These are phyloP conservation scores for Aphelenchoides besseyi DNA, from an alignment of 1,140 invertebrate species.

Conservation along the genomic window DNA sequence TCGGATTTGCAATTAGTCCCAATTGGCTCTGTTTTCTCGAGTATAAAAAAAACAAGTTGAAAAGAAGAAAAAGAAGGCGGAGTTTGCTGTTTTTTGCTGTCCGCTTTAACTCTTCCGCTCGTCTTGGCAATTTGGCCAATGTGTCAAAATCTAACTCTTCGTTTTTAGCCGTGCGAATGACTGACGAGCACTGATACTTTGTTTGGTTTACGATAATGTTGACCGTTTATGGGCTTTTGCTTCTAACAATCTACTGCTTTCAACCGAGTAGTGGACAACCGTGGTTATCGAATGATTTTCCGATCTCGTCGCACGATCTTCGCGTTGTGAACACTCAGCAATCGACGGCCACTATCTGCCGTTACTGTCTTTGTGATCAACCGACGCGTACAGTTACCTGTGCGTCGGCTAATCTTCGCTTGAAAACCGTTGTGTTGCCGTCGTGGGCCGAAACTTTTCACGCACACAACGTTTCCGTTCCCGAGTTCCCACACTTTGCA, in stretches of 20 bases:
- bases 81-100: neutral
- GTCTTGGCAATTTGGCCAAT: neutral
- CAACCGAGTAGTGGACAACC: neutral
- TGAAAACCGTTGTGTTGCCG: constrained; percentile 36
- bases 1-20: neutral
- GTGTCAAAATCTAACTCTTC: neutral
- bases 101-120: neutral
- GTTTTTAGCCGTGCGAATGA: too few species aligned
- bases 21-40: too few species aligned
- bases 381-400: constrained; percentile 40
- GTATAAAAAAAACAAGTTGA: too few species aligned
- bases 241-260: neutral
- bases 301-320: neutral
- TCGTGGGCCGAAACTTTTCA: constrained; percentile 48
- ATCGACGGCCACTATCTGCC: constrained; percentile 28
- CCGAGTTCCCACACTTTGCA: constrained; percentile 38
- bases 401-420: constrained; percentile 26
- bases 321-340: neutral
- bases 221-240: neutral
- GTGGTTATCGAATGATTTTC: constrained; percentile 16
- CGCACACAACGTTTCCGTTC: constrained; percentile 36
- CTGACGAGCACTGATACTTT: too few species aligned
- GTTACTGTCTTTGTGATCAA: constrained; percentile 35
- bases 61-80: neutral
- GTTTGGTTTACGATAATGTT: neutral